Conservation (phyloP, 2,113 vertebrate species). For the Ageneiosus marmoratus region DNA sequence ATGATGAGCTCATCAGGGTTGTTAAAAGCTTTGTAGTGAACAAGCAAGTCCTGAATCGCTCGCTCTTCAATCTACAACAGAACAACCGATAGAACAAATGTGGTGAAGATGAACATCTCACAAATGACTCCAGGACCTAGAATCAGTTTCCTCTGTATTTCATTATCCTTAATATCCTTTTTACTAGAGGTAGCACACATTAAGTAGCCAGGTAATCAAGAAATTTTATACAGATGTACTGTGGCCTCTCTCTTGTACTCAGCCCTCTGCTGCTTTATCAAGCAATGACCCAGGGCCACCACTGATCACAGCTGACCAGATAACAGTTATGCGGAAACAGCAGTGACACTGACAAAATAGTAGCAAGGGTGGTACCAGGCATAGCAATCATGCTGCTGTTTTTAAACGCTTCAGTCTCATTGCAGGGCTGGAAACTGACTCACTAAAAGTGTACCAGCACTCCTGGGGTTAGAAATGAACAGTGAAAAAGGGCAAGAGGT, state of each 20-base stretch:
- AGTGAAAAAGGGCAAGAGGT: neutral
- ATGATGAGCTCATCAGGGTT: conserved; percentile 93
- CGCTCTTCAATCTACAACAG: conserved; percentile 85
- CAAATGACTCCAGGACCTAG: neutral
- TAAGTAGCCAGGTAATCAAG: neutral
- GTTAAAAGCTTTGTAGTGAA: conserved; percentile 84
- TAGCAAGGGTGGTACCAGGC: neutral
- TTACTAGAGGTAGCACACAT: neutral
- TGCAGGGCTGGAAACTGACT: neutral
- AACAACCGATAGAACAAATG: neutral
- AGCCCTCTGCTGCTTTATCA: neutral
- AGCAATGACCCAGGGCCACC: neutral
- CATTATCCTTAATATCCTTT: neutral
- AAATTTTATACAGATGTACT: neutral
- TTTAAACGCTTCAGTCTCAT: neutral
- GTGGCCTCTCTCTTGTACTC: neutral
- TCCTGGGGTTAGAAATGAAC: neutral
- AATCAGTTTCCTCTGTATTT: neutral
- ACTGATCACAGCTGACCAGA: neutral
- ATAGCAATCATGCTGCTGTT: neutral
- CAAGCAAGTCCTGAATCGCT: conserved; percentile 90
- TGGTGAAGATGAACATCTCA: neutral
- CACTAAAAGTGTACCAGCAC: neutral
- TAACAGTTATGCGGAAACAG: neutral
- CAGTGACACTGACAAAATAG: neutral